Percentiles rank a stretch among this genome's conserved stretches.
phyloP scores from a whole-genome alignment of 2,888 invertebrate genomes.

The Microchrysa polita region DNA sequence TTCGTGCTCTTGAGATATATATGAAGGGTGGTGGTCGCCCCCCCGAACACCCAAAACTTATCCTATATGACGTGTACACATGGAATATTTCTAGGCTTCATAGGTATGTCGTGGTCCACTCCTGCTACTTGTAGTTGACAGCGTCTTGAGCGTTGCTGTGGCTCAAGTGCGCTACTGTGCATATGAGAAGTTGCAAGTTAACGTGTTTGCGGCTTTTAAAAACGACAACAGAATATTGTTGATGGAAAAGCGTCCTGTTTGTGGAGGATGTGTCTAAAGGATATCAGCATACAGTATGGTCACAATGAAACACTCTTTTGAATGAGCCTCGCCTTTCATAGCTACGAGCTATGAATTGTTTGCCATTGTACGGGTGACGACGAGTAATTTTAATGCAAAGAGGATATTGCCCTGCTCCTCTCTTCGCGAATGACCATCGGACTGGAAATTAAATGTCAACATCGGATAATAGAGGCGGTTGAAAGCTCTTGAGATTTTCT shows the following conservation, averaged over 20 bases:
- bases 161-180: not conserved
- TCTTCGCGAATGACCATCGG: not conserved
- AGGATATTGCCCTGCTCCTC: not conserved
- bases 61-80: too few species aligned
- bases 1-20: too few species aligned
- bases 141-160: slow-evolving; percentile 2
- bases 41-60: too few species aligned
- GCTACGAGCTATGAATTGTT: not conserved
- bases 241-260: not conserved
- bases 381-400: not conserved
- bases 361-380: not conserved
- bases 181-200: slow-evolving; percentile 15
- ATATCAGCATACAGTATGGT: not conserved
- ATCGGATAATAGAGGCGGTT: not conserved
- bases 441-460: slow-evolving; percentile 9
- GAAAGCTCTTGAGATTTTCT: not conserved
- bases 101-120: not conserved
- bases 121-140: not conserved
- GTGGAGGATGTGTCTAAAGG: not conserved
- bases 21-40: too few species aligned
- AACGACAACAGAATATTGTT: slow-evolving; percentile 29
- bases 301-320: not conserved
- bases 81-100: too few species aligned
- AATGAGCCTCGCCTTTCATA: not conserved
- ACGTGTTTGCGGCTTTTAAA: slow-evolving; percentile 29